Evolutionary conservation across 2,797 vertebrate genomes (phyloP).

Genomic region (Malurus splendens): DNA sequence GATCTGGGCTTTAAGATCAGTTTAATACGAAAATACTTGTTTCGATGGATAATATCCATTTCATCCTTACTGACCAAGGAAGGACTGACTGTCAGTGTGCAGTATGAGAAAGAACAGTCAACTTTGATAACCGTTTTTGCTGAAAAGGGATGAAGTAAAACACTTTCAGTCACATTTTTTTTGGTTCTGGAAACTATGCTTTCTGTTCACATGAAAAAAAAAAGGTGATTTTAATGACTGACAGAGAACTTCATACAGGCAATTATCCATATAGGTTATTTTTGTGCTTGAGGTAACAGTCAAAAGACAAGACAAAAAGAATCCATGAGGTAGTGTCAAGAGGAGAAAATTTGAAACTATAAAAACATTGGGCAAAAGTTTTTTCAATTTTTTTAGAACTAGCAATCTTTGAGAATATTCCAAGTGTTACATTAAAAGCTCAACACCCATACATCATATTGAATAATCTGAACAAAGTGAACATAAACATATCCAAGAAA

Average conservation of each 20-base stretch:
- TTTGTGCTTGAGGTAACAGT: background rate
- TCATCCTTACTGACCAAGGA: background rate
- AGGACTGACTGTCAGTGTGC: background rate
- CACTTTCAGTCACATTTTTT: background rate
- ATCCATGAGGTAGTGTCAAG: background rate
- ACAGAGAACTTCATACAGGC: background rate
- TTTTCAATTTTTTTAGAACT: background rate
- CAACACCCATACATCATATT: background rate
- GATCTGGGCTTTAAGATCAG: background rate
- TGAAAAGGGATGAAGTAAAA: background rate
- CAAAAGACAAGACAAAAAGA: background rate
- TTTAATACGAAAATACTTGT: background rate
- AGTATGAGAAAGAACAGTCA: background rate
- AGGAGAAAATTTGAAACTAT: background rate
- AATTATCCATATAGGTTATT: background rate
- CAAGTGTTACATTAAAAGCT: conserved; percentile 7
- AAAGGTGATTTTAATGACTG: background rate
- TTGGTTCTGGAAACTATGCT: background rate
- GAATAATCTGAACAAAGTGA: conserved; percentile 8
- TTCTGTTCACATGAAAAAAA: background rate
- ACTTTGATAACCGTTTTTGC: background rate
- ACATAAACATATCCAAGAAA: conserved; percentile 1
- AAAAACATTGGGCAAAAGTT: background rate
- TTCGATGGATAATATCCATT: background rate
- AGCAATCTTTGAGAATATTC: background rate